Evolutionary conservation across 92 coral and sea anemone genomes (phyloP).

Genomic region (Micromussa lordhowensis): DNA sequence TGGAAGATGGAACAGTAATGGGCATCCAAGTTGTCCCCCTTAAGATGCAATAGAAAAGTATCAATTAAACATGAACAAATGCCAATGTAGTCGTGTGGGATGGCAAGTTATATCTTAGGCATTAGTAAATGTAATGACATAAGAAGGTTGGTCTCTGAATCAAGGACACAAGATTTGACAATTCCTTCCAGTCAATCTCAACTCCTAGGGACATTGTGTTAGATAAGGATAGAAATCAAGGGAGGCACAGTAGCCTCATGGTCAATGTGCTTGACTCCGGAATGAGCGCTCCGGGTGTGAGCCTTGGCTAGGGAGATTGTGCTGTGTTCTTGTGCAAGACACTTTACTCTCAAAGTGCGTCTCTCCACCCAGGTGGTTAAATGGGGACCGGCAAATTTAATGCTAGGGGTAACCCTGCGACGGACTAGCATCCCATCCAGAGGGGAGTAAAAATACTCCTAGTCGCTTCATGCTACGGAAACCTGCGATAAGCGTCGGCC

Average conservation of each 20-base stretch:
- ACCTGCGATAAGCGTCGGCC: too few relatives aligned
- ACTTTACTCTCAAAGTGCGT: too few relatives aligned
- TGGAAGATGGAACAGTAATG: conserved; percentile 7
- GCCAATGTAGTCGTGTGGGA: neutral
- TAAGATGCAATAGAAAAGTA: neutral
- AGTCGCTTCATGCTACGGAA: too few relatives aligned
- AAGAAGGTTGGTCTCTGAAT: neutral
- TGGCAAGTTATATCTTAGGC: neutral
- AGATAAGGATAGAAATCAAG: neutral
- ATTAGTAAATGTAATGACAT: neutral
- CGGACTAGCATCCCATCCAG: too few relatives aligned
- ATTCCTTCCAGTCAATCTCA: neutral
- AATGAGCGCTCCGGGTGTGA: too few relatives aligned
- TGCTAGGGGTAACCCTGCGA: too few relatives aligned
- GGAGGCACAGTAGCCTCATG: too few relatives aligned
- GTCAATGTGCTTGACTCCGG: too few relatives aligned
- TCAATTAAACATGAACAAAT: neutral
- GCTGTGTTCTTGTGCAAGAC: too few relatives aligned
- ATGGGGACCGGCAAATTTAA: too few relatives aligned
- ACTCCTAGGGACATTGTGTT: neutral
- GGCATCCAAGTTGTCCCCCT: conserved; percentile 8
- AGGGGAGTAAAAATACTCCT: conserved; percentile 30
- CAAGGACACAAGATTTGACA: neutral
- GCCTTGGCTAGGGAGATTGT: too few relatives aligned
- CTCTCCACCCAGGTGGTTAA: too few relatives aligned